Conservation (phyloP, 2,888 invertebrate genomes). For the Phrixothrix hirtus region DNA sequence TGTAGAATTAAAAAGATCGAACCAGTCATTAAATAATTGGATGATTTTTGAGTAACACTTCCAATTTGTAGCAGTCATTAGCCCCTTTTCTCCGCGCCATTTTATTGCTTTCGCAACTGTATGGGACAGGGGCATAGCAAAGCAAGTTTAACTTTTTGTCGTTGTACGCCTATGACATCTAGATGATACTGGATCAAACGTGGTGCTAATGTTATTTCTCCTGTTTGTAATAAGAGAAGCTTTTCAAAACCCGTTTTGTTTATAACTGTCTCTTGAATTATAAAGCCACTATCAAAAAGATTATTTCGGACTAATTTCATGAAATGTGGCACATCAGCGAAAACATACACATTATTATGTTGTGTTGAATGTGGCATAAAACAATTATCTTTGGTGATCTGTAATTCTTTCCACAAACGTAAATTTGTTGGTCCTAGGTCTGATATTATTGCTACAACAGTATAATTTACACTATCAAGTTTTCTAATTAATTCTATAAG, state of each 20-base stretch:
- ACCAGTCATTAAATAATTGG: not conserved
- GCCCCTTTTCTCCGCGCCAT: not conserved
- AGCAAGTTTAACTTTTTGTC: too few species aligned
- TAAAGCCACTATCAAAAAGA: not conserved
- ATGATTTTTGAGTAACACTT: not conserved
- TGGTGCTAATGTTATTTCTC: constrained; percentile 1
- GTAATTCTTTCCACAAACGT: not conserved
- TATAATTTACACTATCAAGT: not conserved
- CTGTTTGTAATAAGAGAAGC: not conserved
- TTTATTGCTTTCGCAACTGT: not conserved
- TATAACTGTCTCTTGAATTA: not conserved
- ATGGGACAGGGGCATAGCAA: not conserved
- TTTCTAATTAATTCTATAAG: not conserved
- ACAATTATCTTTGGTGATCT: not conserved
- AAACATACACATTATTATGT: not conserved
- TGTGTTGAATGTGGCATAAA: not conserved
- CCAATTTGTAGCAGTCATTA: not conserved
- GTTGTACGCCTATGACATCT: too few species aligned
- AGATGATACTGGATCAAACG: too few species aligned
- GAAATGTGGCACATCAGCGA: not conserved
- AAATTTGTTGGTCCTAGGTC: not conserved
- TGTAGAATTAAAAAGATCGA: not conserved
- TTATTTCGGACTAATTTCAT: not conserved
- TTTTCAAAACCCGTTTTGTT: not conserved
- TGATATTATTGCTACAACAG: not conserved